Percentiles rank a stretch among this genome's conserved stretches.
These are phyloP conservation scores for Enteromius paludinosus DNA, from an alignment of 2,797 vertebrate species.

Conservation along the genomic window DNA sequence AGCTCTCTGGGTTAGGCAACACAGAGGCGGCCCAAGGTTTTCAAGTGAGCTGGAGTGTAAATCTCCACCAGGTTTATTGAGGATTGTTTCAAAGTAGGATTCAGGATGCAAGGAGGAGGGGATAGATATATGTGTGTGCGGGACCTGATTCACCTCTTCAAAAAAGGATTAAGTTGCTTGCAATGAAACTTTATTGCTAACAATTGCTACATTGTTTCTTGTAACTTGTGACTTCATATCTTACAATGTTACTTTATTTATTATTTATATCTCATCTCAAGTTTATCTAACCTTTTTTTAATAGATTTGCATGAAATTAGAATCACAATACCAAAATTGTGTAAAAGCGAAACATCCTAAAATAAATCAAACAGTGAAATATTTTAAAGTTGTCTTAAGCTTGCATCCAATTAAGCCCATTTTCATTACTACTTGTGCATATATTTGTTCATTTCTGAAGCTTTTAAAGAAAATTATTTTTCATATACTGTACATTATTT, in stretches of 20 bases:
- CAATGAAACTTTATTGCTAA: background rate
- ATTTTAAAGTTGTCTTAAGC: background rate
- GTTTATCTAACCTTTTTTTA: background rate
- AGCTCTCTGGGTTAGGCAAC: conserved; percentile 50
- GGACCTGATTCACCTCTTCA: conserved; percentile 68
- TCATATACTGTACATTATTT: no score
- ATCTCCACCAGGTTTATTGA: conserved; percentile 46
- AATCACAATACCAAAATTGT: background rate
- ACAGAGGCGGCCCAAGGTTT: conserved; percentile 52
- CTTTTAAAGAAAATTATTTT: background rate
- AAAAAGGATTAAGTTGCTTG: conserved; percentile 48
- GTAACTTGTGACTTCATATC: background rate
- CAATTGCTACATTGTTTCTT: background rate
- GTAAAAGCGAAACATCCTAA: background rate
- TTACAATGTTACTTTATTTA: background rate
- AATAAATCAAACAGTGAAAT: background rate
- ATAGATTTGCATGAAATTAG: background rate
- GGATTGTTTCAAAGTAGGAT: conserved; percentile 41
- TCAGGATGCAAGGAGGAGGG: conserved; percentile 32
- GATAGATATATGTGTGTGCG: conserved; percentile 11
- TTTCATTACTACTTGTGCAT: background rate
- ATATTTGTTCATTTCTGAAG: background rate
- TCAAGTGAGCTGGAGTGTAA: conserved; percentile 56
- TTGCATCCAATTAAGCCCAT: background rate
- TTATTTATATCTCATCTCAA: background rate